phyloP scores from a whole-genome alignment of 2,113 vertebrate species.

The Mustelus asterias region DNA sequence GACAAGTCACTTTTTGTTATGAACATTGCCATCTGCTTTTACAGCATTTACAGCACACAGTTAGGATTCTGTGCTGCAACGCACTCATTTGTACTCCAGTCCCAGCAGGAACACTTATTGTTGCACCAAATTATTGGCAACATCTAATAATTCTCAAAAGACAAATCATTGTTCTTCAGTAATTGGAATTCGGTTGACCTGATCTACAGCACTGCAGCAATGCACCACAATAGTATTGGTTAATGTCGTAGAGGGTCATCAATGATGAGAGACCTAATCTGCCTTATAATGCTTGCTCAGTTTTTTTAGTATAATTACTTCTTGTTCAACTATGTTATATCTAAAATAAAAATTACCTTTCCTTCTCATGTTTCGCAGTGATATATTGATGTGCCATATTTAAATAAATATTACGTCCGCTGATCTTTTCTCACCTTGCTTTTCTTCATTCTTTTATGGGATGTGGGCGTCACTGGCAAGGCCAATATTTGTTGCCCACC shows the following conservation, averaged over 20 bases:
- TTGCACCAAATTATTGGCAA: slow-evolving; percentile 27
- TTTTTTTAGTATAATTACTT: not conserved
- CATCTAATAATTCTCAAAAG: not conserved
- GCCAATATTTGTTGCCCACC: no score
- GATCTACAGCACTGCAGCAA: not conserved
- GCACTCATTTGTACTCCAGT: not conserved
- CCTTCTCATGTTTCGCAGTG: not conserved
- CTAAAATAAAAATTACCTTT: not conserved
- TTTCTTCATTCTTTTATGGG: no score
- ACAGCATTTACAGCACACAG: slow-evolving; percentile 2
- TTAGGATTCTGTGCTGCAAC: slow-evolving; percentile 28
- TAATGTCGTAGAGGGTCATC: slow-evolving; percentile 13
- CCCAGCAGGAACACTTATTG: not conserved
- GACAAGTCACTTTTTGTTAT: not conserved
- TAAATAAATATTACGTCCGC: not conserved
- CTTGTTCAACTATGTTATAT: not conserved
- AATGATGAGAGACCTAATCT: not conserved
- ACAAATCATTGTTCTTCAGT: not conserved
- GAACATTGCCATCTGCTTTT: slow-evolving; percentile 20
- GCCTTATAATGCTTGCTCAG: not conserved
- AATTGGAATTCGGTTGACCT: not conserved
- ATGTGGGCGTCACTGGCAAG: no score
- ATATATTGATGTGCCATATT: not conserved
- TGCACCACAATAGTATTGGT: slow-evolving; percentile 15
- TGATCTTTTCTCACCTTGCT: not conserved